Base-by-base conservation (phyloP, 1,140 invertebrate species). In the Drosophila bocqueti region DNA sequence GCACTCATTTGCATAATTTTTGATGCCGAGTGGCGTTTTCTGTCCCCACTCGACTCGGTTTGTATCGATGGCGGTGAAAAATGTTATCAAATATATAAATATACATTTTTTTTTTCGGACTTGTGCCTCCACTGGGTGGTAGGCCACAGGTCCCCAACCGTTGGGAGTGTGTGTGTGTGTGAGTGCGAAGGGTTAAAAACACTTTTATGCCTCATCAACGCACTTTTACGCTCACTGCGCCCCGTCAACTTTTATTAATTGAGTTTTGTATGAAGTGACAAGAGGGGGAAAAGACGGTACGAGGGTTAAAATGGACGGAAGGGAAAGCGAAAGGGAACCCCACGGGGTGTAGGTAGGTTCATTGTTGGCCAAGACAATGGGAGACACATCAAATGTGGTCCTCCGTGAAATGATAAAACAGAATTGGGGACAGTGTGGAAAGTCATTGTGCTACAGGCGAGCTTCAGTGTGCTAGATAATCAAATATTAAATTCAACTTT, bases 221-320 rank as follows among this genome's bases (percentile, higher is more conserved):
- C 81, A 63, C 65, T 83, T 84, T 79, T 65, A 67, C 81, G 81
- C 81, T 79, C 42, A 74, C 64, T 83, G 81, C 59, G 54, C 43
- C 43, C 68, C 81, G 81, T 84, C 83, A 80, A 83, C 81, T 71
- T 80, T 80, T 84, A 84, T 83, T 83, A 83, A 83, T 83, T 83
- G 81, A 84, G 76, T 81, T 83, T 83, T 55, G 81, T 76, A 73
- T 80, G 65, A 58, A 62, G 79, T 83, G 76, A 74, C 71, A 65
- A 54, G 58, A 36, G 52, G 45, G 45, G 36, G 26, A 38, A 54
- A 47, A 43, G 59, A 45, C 21, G 47, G 43, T 10, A 2, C 16
- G 4, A 13, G n/a, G 7, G 16, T 9, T 18, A 24, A 60, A 60
- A 21, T 8, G 24, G 8, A 9, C 16, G 15, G 21, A 45, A 38